Evolutionary conservation across 1,140 invertebrate genomes (phyloP).

Genomic region (Drosophila paulistorum): DNA sequence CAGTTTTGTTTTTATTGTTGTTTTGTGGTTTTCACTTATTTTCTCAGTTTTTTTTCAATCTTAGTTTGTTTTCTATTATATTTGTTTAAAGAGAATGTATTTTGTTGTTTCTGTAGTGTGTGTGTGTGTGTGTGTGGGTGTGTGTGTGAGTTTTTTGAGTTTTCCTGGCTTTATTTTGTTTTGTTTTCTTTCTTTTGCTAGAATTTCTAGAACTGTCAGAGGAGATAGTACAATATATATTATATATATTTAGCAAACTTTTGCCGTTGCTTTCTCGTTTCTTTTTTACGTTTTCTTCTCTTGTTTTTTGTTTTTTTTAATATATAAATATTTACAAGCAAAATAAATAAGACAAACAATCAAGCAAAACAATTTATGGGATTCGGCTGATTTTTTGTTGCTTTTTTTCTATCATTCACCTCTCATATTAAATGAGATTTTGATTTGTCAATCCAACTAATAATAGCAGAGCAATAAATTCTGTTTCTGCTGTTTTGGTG

Average conservation of each 20-base stretch:
- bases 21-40: constrained; percentile 9
- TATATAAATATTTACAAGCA: constrained; percentile 33
- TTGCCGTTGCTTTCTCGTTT: constrained; percentile 36
- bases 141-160: constrained; percentile 3
- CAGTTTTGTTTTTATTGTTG: constrained; percentile 30
- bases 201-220: constrained; percentile 52
- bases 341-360: constrained; percentile 21
- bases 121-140: constrained; percentile 29
- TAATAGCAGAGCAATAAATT: neutral
- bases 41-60: constrained; percentile 4
- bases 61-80: constrained; percentile 23
- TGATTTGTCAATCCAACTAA: neutral
- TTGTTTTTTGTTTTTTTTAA: neutral
- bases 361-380: constrained; percentile 46
- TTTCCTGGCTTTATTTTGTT: neutral
- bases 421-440: neutral
- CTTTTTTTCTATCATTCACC: neutral
- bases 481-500: neutral
- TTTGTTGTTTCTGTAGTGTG: constrained; percentile 13
- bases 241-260: constrained; percentile 47
- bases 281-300: constrained; percentile 23
- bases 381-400: neutral
- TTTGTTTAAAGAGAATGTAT: constrained; percentile 54
- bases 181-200: constrained; percentile 13
- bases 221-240: constrained; percentile 41